phyloP scores from a whole-genome alignment of 2,888 invertebrate genomes.

The Xestia ashworthii region DNA sequence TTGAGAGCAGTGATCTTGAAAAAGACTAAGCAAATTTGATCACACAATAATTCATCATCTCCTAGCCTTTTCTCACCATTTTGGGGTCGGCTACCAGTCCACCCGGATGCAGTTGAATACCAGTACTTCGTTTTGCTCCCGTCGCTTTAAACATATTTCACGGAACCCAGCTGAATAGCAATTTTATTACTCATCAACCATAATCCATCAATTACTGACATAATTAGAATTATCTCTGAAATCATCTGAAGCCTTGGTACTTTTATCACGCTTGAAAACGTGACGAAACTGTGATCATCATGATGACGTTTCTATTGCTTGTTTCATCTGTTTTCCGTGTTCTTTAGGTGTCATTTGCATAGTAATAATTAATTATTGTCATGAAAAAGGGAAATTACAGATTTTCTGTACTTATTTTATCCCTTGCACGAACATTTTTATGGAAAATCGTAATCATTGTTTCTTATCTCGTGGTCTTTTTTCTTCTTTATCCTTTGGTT shows the following conservation, averaged over 20 bases:
- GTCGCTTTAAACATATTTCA: not conserved
- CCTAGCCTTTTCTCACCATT: no score
- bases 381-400: not conserved
- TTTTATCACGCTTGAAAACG: constrained; percentile 24
- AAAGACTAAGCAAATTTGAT: not conserved
- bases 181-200: not conserved
- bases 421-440: not conserved
- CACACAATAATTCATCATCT: not conserved
- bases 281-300: constrained; percentile 40
- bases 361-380: not conserved
- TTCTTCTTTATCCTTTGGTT: no score
- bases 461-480: no score
- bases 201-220: constrained; percentile 48
- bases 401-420: constrained; percentile 8
- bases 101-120: not conserved
- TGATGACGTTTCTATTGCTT: not conserved
- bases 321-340: constrained; percentile 37
- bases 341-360: constrained; percentile 25
- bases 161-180: constrained; percentile 18
- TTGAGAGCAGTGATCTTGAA: not conserved
- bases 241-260: constrained; percentile 60
- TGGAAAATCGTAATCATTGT: not conserved
- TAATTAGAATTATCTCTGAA: constrained; percentile 48
- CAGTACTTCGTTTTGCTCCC: not conserved
- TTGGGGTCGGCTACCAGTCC: not conserved